phyloP scores from a whole-genome alignment of 2,888 invertebrate genomes.

The Boloria euphrosyne region DNA sequence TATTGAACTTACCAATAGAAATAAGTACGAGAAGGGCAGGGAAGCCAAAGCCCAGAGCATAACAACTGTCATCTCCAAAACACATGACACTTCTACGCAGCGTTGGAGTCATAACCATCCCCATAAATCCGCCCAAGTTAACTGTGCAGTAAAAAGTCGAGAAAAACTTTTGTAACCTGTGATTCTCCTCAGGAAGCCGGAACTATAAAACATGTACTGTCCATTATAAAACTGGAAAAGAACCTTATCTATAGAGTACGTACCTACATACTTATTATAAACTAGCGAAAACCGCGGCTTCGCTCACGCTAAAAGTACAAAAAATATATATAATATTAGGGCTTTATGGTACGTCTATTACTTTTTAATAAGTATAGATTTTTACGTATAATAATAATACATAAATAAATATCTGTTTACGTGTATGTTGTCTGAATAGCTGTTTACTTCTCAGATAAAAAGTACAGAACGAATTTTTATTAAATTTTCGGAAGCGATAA shows the following conservation, averaged over 20 bases:
- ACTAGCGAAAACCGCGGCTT: no score
- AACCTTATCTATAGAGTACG: background rate
- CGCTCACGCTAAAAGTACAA: no score
- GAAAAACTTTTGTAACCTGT: conserved; percentile 87
- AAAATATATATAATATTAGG: no score
- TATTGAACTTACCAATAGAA: conserved; percentile 80
- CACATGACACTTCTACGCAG: conserved; percentile 85
- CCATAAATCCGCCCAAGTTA: conserved; percentile 86
- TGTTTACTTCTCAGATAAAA: no score
- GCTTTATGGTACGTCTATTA: no score
- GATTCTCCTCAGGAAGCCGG: conserved; percentile 85
- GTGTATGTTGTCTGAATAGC: no score
- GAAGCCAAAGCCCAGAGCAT: conserved; percentile 89
- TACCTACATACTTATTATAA: background rate
- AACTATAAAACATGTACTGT: conserved; percentile 65
- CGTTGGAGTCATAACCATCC: conserved; percentile 87
- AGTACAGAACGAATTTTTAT: no score
- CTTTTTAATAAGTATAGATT: no score
- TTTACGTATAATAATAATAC: no score
- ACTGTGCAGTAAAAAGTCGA: conserved; percentile 92
- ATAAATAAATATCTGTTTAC: no score
- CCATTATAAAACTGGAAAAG: background rate
- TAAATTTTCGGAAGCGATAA: no score
- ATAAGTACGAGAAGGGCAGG: conserved; percentile 87
- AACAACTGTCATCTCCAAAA: conserved; percentile 87